Percentiles rank a stretch among this genome's conserved stretches.
Evolutionary conservation across 2,888 invertebrate species (phyloP).

Genomic region (Tillus elongatus): DNA sequence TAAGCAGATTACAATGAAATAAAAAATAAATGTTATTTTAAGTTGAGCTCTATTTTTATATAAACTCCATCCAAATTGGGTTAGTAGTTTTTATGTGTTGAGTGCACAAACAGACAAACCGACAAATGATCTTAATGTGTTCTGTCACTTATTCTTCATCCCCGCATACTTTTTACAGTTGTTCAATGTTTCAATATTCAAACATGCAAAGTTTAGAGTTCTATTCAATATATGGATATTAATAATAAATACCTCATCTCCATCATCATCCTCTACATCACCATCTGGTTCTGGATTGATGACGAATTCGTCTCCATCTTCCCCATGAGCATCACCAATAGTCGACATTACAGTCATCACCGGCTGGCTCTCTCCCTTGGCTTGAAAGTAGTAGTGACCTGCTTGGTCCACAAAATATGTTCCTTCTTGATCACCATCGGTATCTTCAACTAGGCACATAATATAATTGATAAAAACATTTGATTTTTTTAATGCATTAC

Average conservation of each 20-base stretch:
- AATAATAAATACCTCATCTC: slow-evolving; percentile 25
- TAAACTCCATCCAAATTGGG: too few species aligned
- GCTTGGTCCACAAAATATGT: slow-evolving; percentile 76
- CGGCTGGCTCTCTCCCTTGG: slow-evolving; percentile 54
- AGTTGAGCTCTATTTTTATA: too few species aligned
- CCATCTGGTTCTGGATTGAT: slow-evolving; percentile 43
- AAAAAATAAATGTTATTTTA: too few species aligned
- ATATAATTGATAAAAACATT: not conserved
- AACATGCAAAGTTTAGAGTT: not conserved
- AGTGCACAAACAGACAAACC: too few species aligned
- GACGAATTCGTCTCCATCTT: slow-evolving; percentile 45
- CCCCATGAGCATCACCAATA: slow-evolving; percentile 37
- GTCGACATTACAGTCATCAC: slow-evolving; percentile 55
- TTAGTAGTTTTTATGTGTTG: too few species aligned
- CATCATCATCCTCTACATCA: slow-evolving; percentile 35
- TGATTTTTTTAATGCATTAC: not conserved
- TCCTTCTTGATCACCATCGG: slow-evolving; percentile 50
- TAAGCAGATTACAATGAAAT: too few species aligned
- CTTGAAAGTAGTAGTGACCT: slow-evolving; percentile 76
- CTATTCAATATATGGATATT: not conserved
- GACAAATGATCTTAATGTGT: too few species aligned
- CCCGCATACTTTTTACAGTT: too few species aligned
- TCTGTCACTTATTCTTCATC: too few species aligned
- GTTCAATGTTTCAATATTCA: too few species aligned
- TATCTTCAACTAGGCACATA: slow-evolving; percentile 25